Conservation (phyloP, 2,113 vertebrate genomes). For the Grammomys dolichurus region DNA sequence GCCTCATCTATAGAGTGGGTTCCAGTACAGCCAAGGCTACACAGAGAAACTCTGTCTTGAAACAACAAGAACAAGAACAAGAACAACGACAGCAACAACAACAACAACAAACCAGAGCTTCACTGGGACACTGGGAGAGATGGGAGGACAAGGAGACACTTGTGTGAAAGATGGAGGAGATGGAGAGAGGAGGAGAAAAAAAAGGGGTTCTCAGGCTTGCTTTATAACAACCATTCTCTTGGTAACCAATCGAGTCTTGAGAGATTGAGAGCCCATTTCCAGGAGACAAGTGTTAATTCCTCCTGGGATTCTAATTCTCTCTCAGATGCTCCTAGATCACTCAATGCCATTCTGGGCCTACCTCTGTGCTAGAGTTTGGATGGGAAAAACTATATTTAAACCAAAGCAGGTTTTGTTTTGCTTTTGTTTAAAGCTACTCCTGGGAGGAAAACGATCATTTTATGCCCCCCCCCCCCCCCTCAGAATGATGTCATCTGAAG, state of each 20-base stretch:
- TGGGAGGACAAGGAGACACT: no score
- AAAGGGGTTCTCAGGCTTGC: background rate
- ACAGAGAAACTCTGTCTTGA: background rate
- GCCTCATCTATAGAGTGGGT: background rate
- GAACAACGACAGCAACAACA: no score
- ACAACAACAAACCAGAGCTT: background rate
- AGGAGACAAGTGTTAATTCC: background rate
- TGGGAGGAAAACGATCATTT: background rate
- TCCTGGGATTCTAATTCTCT: background rate
- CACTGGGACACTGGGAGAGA: background rate
- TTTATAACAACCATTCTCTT: background rate
- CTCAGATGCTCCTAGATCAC: background rate
- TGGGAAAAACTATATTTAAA: background rate
- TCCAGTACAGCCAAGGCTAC: background rate
- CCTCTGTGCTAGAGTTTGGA: background rate
- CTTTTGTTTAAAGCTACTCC: background rate
- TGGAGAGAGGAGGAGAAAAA: background rate
- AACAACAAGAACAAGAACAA: background rate
- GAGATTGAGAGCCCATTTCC: background rate
- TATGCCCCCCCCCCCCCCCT: accelerated
- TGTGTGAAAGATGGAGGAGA: background rate
- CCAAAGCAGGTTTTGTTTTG: background rate
- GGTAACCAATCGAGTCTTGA: background rate
- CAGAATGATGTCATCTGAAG: background rate
- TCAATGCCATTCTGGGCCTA: background rate